A percentile compares a stretch with the other conserved stretches of the same genome.
Evolutionary conservation across 1,140 invertebrate genomes (phyloP).

Genomic region (Tetramorium parvispinum): DNA sequence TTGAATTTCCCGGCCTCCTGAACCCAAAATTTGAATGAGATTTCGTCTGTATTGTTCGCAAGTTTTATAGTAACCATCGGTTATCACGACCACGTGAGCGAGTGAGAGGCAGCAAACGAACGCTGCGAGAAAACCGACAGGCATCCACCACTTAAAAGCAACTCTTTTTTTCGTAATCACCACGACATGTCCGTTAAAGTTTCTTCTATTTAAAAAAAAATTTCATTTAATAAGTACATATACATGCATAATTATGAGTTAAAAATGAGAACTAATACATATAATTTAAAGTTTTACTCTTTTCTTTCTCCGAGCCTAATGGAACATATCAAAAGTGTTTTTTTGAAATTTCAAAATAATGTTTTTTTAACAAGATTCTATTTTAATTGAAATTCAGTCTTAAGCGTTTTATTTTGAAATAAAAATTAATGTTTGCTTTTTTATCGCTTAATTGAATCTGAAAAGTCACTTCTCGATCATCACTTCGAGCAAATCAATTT

Average conservation of each 20-base stretch:
- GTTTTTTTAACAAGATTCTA: background rate
- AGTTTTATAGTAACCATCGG: conserved; percentile 89
- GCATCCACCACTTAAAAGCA: conserved; percentile 87
- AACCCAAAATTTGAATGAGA: conserved; percentile 84
- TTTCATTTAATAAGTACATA: background rate
- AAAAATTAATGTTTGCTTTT: no score
- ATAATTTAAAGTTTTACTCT: background rate
- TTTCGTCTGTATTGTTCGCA: conserved; percentile 89
- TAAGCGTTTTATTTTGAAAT: no score
- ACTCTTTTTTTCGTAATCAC: conserved; percentile 85
- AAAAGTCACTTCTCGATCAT: background rate
- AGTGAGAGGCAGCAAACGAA: conserved; percentile 88
- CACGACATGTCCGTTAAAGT: conserved; percentile 80
- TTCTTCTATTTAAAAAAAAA: conserved; percentile 21
- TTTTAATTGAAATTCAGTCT: background rate
- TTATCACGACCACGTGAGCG: conserved; percentile 87
- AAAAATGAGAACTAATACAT: background rate
- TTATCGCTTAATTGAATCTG: background rate
- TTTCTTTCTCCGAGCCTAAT: background rate
- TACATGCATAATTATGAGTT: background rate
- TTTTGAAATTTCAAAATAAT: background rate
- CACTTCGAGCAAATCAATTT: background rate
- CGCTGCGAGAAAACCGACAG: conserved; percentile 86
- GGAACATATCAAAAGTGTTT: background rate
- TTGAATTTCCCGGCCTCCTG: conserved; percentile 81